Percentiles rank a stretch among this genome's conserved stretches.
phyloP scores from a whole-genome alignment of 2,113 vertebrate species.

The Hemiscyllium ocellatum region DNA sequence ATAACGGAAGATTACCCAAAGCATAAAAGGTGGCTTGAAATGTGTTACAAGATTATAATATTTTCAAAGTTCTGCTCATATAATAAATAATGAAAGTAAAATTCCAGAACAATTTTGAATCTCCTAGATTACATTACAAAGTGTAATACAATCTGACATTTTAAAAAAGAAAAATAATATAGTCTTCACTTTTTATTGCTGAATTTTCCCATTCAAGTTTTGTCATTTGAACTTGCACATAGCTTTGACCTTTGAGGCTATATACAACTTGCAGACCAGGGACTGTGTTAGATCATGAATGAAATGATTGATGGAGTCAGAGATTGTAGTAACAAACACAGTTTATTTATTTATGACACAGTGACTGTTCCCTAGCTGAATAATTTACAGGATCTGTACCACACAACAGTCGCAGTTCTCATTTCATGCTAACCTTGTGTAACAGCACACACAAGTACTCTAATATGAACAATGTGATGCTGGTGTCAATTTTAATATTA shows the following conservation, averaged over 20 bases:
- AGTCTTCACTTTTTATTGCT: not conserved
- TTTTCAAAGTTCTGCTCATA: not conserved
- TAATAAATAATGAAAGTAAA: not conserved
- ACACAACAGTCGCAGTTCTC: not conserved
- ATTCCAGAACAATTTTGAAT: not conserved
- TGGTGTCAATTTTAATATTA: not conserved
- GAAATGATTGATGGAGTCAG: not conserved
- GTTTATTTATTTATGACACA: constrained; percentile 14
- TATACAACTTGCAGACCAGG: not conserved
- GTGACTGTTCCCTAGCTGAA: not conserved
- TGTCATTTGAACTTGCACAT: not conserved
- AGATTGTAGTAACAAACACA: not conserved
- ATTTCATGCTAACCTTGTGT: not conserved
- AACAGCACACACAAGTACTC: not conserved
- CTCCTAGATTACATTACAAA: not conserved
- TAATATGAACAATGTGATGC: not conserved
- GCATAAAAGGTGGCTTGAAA: not conserved
- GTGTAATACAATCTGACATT: not conserved
- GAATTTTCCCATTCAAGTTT: constrained; percentile 7
- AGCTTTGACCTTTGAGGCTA: not conserved
- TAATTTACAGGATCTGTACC: not conserved
- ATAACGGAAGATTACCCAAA: not conserved
- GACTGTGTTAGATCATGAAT: not conserved
- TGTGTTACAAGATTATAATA: not conserved
- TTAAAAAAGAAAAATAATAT: not conserved